These are phyloP conservation scores for Anableps anableps DNA, from an alignment of 2,797 vertebrate species.

Conservation along the genomic window DNA sequence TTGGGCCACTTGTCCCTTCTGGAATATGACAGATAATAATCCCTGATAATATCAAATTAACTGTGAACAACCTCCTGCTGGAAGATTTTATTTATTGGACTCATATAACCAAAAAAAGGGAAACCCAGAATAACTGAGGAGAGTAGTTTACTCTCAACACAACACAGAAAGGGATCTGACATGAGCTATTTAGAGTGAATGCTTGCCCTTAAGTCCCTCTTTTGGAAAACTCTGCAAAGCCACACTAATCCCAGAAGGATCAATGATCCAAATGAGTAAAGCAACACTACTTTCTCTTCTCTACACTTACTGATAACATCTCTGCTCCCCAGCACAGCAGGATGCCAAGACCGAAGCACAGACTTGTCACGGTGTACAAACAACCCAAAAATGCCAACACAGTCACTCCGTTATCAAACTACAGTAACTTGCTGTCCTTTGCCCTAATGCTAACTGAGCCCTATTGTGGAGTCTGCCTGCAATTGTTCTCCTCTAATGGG, in stretches of 20 bases:
- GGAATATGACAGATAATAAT: no score
- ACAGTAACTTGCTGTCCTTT: not conserved
- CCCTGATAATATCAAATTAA: no score
- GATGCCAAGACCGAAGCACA: not conserved
- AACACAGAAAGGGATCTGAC: slow-evolving; percentile 53
- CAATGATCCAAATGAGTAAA: slow-evolving; percentile 63
- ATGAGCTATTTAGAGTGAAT: slow-evolving; percentile 69
- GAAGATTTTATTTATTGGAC: no score
- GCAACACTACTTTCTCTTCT: slow-evolving; percentile 10
- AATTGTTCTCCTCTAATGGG: slow-evolving; percentile 44
- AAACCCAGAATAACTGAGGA: slow-evolving; percentile 38
- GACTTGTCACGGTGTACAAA: not conserved
- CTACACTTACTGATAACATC: slow-evolving; percentile 10
- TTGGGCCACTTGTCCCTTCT: no score
- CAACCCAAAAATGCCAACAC: not conserved
- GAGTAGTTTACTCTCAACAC: slow-evolving; percentile 24
- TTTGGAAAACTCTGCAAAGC: slow-evolving; percentile 80
- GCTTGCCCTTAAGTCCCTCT: slow-evolving; percentile 78
- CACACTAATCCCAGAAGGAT: slow-evolving; percentile 79
- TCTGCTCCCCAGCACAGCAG: not conserved
- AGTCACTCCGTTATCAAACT: slow-evolving; percentile 1
- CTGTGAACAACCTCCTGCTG: no score
- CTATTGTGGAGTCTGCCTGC: slow-evolving; percentile 26
- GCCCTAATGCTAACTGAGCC: slow-evolving; percentile 1
- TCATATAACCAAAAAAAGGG: slow-evolving; percentile 3